Percentiles rank a stretch among this genome's conserved stretches.
phyloP scores from a whole-genome alignment of 2,888 invertebrate genomes.

The Malthinus flaveolus region DNA sequence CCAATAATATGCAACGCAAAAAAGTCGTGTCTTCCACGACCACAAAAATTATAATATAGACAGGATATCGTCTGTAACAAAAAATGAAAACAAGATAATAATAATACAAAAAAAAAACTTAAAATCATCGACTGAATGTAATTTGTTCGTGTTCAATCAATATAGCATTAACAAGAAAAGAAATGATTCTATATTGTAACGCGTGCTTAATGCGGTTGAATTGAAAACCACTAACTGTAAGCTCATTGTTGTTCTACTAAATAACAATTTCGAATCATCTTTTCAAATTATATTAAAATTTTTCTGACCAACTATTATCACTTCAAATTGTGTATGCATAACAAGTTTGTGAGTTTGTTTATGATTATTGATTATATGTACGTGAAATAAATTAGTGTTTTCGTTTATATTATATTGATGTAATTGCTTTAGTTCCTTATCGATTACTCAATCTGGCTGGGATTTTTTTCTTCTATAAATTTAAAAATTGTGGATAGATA shows the following conservation, averaged over 20 bases:
- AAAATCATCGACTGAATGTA: conserved; percentile 16
- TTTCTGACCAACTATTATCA: conserved; percentile 17
- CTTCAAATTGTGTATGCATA: conserved; percentile 18
- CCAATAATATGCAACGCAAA: too few relatives aligned
- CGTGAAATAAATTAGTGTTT: conserved; percentile 29
- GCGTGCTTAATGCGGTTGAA: conserved; percentile 28
- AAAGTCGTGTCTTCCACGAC: neutral
- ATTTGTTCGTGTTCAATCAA: conserved; percentile 28
- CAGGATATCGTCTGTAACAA: conserved; percentile 19
- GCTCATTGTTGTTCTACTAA: conserved; percentile 15
- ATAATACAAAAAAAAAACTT: conserved; percentile 7
- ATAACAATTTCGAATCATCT: conserved; percentile 12
- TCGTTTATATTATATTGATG: neutral
- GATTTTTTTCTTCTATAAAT: neutral
- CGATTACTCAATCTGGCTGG: neutral
- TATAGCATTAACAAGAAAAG: conserved; percentile 25
- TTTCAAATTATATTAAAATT: conserved; percentile 11
- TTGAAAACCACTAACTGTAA: conserved; percentile 27
- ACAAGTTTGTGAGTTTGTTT: conserved; percentile 27
- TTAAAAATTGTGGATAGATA: neutral
- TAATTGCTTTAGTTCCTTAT: conserved; percentile 3
- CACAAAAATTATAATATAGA: conserved; percentile 9
- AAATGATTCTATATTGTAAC: conserved; percentile 24
- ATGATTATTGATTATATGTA: conserved; percentile 30
- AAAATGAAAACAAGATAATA: conserved; percentile 22